Base-by-base conservation (phyloP, 2,797 vertebrate genomes). In the Peromyscus nudipes region DNA sequence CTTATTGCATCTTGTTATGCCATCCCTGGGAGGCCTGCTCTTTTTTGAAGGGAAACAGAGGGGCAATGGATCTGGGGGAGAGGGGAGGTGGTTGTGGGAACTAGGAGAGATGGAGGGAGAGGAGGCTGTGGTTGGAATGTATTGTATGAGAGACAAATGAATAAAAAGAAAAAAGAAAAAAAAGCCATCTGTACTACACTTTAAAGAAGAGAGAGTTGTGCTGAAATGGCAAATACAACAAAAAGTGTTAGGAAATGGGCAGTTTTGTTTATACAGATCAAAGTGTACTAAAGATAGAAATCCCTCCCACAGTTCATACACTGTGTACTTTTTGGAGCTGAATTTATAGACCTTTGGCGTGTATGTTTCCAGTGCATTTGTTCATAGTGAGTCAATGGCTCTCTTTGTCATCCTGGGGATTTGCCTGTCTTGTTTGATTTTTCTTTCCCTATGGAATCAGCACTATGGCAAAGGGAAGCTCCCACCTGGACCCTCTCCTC, bases 401-500 rank as follows among this genome's bases (percentile, higher is more conserved):
- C 27, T 93, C 67, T 91, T 97, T 6, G 49, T 23, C 14, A 29
- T 52, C 49, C 46, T 97, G 31, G 69, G 31, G 6, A 52, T 97
- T 86, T 95, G 40, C 40, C 87, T 97, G 29, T 96, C 87, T 86
- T 89, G n/a, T 77, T 69, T 97, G 69, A 43, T 76, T 89, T 25
- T 94, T 19, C 8, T 97, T 75, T 96, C 46, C 14, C 43, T 95
- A 1, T 89, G 89, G 96, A 95, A 64, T n/a, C 9, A 3, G 37
- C 81, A 8, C 8, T 3, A 1, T 65, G 62, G 0, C 62, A 89
- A 65, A 91, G 21, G 40, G 40, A 95, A 90, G 27, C 93, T 97
- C 0, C 97, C 95, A 2, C 96, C 96, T 65, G 97, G 97, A 21
- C 97, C 95, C 2, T 92, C 75, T 60, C 97, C 97, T 92, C 83